Conservation (phyloP, 2,888 invertebrate genomes). For the Epirrhoe alternata region DNA sequence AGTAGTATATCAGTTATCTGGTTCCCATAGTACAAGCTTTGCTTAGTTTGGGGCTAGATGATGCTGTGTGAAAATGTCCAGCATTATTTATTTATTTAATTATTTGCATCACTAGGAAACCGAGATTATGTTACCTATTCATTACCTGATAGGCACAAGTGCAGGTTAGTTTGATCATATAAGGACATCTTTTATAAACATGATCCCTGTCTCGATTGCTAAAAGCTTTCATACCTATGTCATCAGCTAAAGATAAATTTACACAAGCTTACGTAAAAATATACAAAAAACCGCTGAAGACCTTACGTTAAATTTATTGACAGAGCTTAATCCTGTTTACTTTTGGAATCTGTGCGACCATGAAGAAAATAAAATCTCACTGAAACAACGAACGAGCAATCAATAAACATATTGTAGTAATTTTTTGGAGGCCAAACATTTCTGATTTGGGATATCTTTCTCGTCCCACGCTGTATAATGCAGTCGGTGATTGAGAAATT, state of each 20-base stretch:
- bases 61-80: too few species aligned
- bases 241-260: neutral
- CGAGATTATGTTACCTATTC: too few species aligned
- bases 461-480: slow-evolving; percentile 31
- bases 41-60: too few species aligned
- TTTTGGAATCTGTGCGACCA: slow-evolving; percentile 20
- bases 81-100: too few species aligned
- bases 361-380: slow-evolving; percentile 29
- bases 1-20: too few species aligned
- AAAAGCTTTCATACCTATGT: too few species aligned
- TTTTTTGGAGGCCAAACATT: slow-evolving; percentile 40
- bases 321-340: slow-evolving; percentile 14
- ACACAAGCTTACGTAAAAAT: neutral
- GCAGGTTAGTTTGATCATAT: too few species aligned
- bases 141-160: too few species aligned
- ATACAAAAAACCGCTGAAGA: neutral
- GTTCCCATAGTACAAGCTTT: too few species aligned
- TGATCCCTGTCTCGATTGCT: too few species aligned
- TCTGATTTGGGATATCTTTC: slow-evolving; percentile 35
- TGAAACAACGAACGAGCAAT: slow-evolving; percentile 31
- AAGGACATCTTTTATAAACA: too few species aligned
- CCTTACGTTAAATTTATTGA: slow-evolving; percentile 26
- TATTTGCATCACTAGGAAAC: neutral
- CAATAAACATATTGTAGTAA: slow-evolving; percentile 37
- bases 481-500: slow-evolving; percentile 35